phyloP scores from a whole-genome alignment of 2,888 invertebrate species.

The Pammene fasciana region DNA sequence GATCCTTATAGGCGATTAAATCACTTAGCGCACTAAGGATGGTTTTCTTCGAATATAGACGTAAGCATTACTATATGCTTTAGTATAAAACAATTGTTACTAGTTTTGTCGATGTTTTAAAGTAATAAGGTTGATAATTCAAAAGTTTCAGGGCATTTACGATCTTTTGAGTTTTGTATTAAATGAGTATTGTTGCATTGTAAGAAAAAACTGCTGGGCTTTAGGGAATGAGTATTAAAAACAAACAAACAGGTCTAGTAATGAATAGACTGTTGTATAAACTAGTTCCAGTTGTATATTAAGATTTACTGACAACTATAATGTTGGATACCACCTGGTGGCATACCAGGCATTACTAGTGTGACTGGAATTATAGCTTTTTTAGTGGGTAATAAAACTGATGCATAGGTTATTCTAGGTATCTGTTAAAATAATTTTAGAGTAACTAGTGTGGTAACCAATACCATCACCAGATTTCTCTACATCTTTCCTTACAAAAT shows the following conservation, averaged over 20 bases:
- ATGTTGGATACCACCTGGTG: background rate
- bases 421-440: no score
- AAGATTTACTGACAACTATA: background rate
- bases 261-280: constrained; percentile 6
- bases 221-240: constrained; percentile 5
- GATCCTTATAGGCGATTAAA: background rate
- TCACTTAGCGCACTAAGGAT: no score
- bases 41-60: no score
- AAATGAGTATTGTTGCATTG: background rate
- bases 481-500: background rate
- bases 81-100: background rate
- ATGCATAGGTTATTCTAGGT: no score
- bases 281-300: background rate
- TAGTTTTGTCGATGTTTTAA: background rate
- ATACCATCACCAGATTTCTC: no score
- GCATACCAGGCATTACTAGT: background rate
- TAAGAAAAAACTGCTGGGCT: constrained; percentile 6
- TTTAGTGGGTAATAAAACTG: no score
- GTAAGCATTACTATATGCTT: background rate
- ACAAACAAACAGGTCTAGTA: constrained; percentile 9
- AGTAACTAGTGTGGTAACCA: no score
- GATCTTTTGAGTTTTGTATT: background rate
- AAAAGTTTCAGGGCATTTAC: background rate
- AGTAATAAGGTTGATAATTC: constrained; percentile 1
- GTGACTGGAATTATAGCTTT: no score